Base-by-base conservation (phyloP, 2,113 vertebrate genomes). In the Pachyramphus minor region DNA sequence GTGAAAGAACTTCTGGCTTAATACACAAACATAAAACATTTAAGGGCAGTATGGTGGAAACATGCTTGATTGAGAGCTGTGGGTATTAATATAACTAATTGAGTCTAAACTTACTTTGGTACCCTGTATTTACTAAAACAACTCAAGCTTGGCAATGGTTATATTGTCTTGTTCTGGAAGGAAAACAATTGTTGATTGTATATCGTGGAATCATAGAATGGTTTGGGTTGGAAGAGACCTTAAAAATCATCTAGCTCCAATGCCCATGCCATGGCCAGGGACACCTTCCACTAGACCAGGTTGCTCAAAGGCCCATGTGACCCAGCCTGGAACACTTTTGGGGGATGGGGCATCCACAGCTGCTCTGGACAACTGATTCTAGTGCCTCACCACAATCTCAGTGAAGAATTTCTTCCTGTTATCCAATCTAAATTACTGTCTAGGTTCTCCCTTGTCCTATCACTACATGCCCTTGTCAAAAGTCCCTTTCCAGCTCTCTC, bases 1-100 rank as follows among this genome's bases (percentile, higher is more conserved):
- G 63, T 94, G 93, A 93, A 94, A 95, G 94, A 96, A 81, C 69
- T 93, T 90, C 76, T 96, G 83, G 69, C 79, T 96, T 89, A 96
- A 79, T 87, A 89, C 31, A 87, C 42, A 92, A 88, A 82, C 68
- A 86, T 87, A 95, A 95, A 97, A 95, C 49, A 50, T 90, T 95
- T 95, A 95, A 96, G 71, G 78, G 55, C 42, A 87, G 53, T 75
- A 53, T 42, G 87, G 66, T 89, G 45, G 81, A 96, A 89, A 88
- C 55, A 81, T 66, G 77, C 68, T 94, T 84, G 92, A 87, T 53
- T 78, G 93, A 96, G 90, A 91, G 37, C 59, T 93, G 47, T 88
- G 84, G 63, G 49, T 91, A 83, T 95, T 96, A 96, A 87, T 96
- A 72, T 68, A 90, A 90, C 75, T 96, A 87, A 90, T 83, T 96